Conservation (phyloP, 2,797 vertebrate genomes). For the Acomys russatus region DNA sequence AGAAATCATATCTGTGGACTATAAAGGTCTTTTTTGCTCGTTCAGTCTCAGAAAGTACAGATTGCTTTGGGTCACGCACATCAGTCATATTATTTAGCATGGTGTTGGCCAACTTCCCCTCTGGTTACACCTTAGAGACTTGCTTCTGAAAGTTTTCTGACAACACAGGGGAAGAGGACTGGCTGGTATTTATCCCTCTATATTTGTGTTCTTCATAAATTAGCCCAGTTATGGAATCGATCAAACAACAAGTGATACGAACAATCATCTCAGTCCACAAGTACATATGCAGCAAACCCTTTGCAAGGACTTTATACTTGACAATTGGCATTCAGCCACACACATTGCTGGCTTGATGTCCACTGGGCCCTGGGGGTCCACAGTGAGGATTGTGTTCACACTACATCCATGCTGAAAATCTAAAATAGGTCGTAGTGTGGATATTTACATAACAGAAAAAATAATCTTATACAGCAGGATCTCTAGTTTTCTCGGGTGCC, state of each 20-base stretch:
- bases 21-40: neutral
- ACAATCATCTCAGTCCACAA: slow-evolving; percentile 17
- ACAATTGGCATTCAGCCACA: neutral
- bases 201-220: neutral
- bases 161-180: neutral
- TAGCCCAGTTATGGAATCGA: neutral
- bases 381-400: neutral
- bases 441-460: neutral
- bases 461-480: neutral
- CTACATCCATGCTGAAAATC: neutral
- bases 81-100: neutral
- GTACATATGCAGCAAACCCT: neutral
- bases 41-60: neutral
- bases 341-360: neutral
- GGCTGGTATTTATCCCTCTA: neutral
- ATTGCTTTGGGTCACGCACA: neutral
- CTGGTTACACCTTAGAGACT: neutral
- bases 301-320: neutral
- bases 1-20: neutral
- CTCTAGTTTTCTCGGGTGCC: slow-evolving; percentile 30
- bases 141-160: slow-evolving; percentile 40
- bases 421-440: neutral
- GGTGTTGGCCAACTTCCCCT: neutral
- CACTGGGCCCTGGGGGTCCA: rapidly evolving
- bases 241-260: slow-evolving; percentile 8